These are phyloP conservation scores for Portunus trituberculatus DNA, from an alignment of 1,140 invertebrate genomes.

Conservation along the genomic window DNA sequence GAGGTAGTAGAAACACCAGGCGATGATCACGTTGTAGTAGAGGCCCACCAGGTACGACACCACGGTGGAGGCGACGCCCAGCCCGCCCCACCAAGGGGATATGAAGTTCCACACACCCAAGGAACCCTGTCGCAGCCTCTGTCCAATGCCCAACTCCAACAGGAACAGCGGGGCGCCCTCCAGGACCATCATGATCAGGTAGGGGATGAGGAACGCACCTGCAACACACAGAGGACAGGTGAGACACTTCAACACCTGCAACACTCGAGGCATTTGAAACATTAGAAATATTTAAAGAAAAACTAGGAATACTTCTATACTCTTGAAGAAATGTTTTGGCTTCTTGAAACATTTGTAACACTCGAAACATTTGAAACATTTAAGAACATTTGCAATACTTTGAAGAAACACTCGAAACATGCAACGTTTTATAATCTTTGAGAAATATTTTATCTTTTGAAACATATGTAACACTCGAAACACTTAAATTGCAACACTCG, in stretches of 20 bases:
- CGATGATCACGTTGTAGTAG: constrained; percentile 99
- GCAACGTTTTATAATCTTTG: too few relatives aligned
- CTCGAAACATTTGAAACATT: too few relatives aligned
- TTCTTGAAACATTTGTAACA: background rate
- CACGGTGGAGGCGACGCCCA: constrained; percentile 93
- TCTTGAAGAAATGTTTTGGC: background rate
- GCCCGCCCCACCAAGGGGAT: constrained; percentile 94
- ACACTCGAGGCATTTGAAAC: too few relatives aligned
- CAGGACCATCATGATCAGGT: constrained; percentile 94
- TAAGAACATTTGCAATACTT: too few relatives aligned
- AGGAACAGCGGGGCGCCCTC: constrained; percentile 96
- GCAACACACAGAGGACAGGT: constrained; percentile 78
- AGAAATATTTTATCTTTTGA: too few relatives aligned
- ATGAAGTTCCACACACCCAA: constrained; percentile 97
- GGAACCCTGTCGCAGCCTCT: constrained; percentile 92
- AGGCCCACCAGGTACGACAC: constrained; percentile 87
- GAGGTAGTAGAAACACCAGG: constrained; percentile 98
- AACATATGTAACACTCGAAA: too few relatives aligned
- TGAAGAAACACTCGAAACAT: too few relatives aligned
- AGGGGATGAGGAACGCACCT: constrained; percentile 99
- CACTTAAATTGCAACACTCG: too few relatives aligned
- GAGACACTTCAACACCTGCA: too few relatives aligned
- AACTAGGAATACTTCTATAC: background rate
- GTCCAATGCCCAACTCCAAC: constrained; percentile 96
- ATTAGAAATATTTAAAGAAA: background rate